Base-by-base conservation (phyloP, 2,888 invertebrate genomes). In the Andrena marginata region DNA sequence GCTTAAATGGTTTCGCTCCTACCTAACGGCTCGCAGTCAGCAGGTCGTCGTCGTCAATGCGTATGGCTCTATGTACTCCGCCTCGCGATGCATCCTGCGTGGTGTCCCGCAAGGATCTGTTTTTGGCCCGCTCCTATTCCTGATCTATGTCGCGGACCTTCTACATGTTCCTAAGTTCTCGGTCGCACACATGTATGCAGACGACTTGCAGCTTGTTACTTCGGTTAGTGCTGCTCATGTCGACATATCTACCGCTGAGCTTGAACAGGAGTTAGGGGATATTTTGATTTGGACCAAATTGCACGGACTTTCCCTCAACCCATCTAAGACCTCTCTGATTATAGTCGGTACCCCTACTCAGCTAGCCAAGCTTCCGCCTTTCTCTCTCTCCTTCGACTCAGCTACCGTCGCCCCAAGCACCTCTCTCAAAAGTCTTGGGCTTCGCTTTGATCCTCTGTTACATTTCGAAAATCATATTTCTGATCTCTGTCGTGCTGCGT, bases 171-270 rank as follows among this genome's bases (percentile, higher is more conserved):
- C 49, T 5, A 49, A n/a, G 49, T n/a, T 49, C 1, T 49, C 49
- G 1, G 49, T 49, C 1, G 49, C 49, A 0, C n/a, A 49, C 2
- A 49, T 49, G 49, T 49, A 6, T 49, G 49, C n/a, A 0, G 49
- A n/a, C n/a, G 49, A n/a, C 49, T n/a, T 49, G 16, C 49, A 49
- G 49, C 49, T n/a, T n/a, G n/a, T 51, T 51, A 51, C n/a, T 51
- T 0, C 16, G n/a, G 16, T n/a, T 7, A 10, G 7, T 2, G 49
- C n/a, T n/a, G 6, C 5, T 16, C n/a, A 5, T n/a, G 5, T 51
- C 16, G n/a, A 1, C 2, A 2, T 6, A n/a, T 2, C 49, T 5
- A n/a, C n/a, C 5, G 6, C 7, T 51, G 49, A 16, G 2, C n/a
- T 51, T 5, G n/a, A 51, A n/a, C 16, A 5, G 1, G 6, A 51